Evolutionary conservation across 2,888 invertebrate genomes (phyloP).

Genomic region (Aelia acuminata): DNA sequence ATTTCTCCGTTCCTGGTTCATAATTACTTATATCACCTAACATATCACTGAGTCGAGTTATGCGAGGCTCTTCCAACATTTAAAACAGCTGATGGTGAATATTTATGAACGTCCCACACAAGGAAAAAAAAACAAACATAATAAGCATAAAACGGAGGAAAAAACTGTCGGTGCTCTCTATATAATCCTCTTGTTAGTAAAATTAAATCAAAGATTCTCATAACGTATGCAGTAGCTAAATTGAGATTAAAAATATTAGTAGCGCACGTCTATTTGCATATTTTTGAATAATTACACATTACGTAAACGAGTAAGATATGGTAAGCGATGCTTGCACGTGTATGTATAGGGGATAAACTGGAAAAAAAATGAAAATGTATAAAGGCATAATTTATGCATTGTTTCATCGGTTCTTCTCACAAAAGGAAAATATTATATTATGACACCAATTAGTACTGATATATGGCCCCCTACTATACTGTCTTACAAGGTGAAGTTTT

Average conservation of each 20-base stretch:
- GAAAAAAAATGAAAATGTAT: not conserved
- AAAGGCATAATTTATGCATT: constrained; percentile 38
- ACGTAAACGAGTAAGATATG: not conserved
- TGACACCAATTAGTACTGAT: constrained; percentile 47
- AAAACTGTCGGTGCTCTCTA: not conserved
- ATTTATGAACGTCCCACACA: not conserved
- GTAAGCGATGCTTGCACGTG: not conserved
- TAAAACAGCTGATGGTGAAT: not conserved
- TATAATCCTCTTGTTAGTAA: constrained; percentile 27
- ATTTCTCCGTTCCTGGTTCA: too few relatives aligned
- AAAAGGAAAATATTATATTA: constrained; percentile 44
- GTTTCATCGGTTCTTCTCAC: constrained; percentile 23
- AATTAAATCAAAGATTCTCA: not conserved
- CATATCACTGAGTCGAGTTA: not conserved
- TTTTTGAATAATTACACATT: constrained; percentile 24
- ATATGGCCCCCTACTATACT: constrained; percentile 21
- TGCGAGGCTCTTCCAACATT: not conserved
- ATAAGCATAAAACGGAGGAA: not conserved
- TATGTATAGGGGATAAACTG: not conserved
- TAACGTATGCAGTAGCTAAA: not conserved
- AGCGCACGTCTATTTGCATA: not conserved
- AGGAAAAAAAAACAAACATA: not conserved
- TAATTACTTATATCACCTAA: not conserved
- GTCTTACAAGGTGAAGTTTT: constrained; percentile 47
- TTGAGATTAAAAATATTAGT: constrained; percentile 14